These are phyloP conservation scores for Tragelaphus scriptus DNA, from an alignment of 2,113 vertebrate species.

Conservation along the genomic window DNA sequence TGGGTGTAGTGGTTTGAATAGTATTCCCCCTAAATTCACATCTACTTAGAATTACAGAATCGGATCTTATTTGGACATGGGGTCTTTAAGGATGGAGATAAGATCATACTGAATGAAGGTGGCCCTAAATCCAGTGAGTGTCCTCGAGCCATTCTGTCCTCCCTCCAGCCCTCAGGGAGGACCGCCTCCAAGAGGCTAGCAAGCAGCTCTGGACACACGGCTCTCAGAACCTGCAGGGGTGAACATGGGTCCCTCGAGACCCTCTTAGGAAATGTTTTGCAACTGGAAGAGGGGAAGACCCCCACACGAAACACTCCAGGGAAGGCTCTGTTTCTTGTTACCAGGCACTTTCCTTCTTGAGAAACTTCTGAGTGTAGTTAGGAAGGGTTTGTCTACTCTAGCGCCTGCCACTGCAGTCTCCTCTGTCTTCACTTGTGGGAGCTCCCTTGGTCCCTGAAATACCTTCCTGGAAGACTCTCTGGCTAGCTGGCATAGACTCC, in stretches of 20 bases:
- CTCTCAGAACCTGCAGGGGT: not conserved
- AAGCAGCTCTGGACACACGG: fast-evolving
- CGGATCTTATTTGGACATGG: not conserved
- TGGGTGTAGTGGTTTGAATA: not conserved
- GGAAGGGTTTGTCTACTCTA: too few relatives aligned
- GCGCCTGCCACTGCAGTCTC: fast-evolving
- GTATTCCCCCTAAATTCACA: not conserved
- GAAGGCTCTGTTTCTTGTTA: fast-evolving
- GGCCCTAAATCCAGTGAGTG: not conserved
- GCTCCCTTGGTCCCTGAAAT: not conserved
- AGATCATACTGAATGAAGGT: not conserved
- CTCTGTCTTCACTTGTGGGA: not conserved
- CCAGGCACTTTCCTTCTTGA: fast-evolving
- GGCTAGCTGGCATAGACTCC: not conserved
- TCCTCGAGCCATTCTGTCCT: not conserved
- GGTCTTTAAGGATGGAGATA: not conserved
- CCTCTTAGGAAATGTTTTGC: not conserved
- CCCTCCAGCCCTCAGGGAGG: not conserved
- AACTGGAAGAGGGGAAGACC: not conserved
- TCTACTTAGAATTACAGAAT: not conserved
- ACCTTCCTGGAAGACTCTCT: not conserved
- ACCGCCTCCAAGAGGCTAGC: not conserved
- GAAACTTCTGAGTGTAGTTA: fast-evolving
- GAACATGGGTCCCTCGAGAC: not conserved
- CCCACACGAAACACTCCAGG: fast-evolving